Evolutionary conservation across 2,113 vertebrate species (phyloP).

Genomic region (Neotoma lepida): DNA sequence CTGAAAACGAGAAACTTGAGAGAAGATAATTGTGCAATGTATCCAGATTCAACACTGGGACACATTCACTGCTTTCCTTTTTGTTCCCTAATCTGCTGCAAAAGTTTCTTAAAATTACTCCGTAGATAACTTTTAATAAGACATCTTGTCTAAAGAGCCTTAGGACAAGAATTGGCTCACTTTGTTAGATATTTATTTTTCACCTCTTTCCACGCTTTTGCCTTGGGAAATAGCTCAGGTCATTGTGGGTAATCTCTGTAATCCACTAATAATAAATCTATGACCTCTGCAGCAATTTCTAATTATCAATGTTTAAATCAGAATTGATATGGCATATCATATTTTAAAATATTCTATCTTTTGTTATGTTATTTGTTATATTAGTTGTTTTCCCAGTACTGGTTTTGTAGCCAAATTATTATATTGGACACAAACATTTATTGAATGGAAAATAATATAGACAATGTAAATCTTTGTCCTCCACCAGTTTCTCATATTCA

Average conservation of each 20-base stretch:
- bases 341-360: neutral
- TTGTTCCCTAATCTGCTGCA: slow-evolving; percentile 24
- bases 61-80: slow-evolving; percentile 21
- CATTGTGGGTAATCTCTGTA: neutral
- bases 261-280: slow-evolving; percentile 4
- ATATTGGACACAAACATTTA: neutral
- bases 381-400: neutral
- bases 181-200: slow-evolving; percentile 1
- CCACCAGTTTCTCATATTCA: neutral
- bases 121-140: slow-evolving; percentile 37
- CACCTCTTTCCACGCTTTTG: neutral
- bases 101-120: slow-evolving; percentile 60
- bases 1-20: slow-evolving; percentile 67
- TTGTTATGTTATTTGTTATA: neutral
- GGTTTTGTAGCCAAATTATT: slow-evolving; percentile 3
- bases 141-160: neutral
- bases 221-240: neutral
- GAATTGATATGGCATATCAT: neutral
- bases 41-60: slow-evolving; percentile 55
- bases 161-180: neutral
- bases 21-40: slow-evolving; percentile 64
- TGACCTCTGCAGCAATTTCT: slow-evolving; percentile 4
- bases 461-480: neutral
- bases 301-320: slow-evolving; percentile 43
- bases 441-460: neutral